Base-by-base conservation (phyloP, 2,113 vertebrate species). In the Clinocottus analis region DNA sequence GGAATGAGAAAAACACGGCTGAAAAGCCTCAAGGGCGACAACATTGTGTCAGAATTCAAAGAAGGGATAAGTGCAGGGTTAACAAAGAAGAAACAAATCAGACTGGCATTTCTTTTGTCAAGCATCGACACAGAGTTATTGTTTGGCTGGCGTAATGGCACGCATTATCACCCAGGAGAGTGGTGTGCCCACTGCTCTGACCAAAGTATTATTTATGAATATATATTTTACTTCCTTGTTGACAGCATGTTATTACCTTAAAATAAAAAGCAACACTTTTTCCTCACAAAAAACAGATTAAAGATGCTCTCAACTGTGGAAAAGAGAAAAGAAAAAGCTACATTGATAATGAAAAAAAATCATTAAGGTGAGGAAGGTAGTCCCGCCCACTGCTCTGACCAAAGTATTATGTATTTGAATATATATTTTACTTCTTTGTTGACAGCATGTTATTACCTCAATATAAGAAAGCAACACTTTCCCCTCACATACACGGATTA, bases 1-100 rank as follows among this genome's bases (percentile, higher is more conserved):
- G 61, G 61, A 70, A 63, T 17, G 71, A 74, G 66, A 37, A 47
- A 83, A 45, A 58, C 6, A 2, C 17, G 4, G 37, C 33, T 27
- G 49, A 84, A 80, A 71, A 84, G 61, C 25, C 65, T 86, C 58
- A 75, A 78, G 77, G 85, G 69, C 6, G 27, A 67, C 72, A 51
- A 39, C 80, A 60, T 78, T 33, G 76, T 81, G 55, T 80, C 81
- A 80, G 76, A 78, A 77, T 59, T 83, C 59, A 88, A 75, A 84
- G 17, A 21, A 53, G 8, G 63, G 77, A 77, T 73, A 87, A 80
- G 58, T 81, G 69, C 29, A 84, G 71, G 45, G 72, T 72, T 83
- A 68, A 70, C 51, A 79, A 85, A 80, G 64, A 68, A 56, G 58
- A 84, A 74, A 79, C 68, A 53, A 62, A 65, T 77, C 41, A 31